Percentiles rank a stretch among this genome's conserved stretches.
These are phyloP conservation scores for Hydrozoanthus tunicans DNA, from an alignment of 64 coral and sea anemone species.

Conservation along the genomic window DNA sequence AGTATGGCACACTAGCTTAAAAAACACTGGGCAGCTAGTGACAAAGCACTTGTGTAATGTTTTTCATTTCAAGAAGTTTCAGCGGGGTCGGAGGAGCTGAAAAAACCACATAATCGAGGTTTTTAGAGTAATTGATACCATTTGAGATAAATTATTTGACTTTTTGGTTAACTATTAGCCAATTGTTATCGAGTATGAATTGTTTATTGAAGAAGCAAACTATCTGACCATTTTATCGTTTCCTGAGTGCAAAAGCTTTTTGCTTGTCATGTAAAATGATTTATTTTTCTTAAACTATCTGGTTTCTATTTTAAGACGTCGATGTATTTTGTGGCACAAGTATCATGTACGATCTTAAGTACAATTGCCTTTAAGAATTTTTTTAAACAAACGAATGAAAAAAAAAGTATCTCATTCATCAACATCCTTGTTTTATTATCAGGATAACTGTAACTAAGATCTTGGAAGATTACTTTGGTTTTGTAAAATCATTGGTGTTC, in stretches of 20 bases:
- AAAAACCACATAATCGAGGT: neutral
- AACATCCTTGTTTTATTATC: too few relatives aligned
- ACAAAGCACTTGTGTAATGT: neutral
- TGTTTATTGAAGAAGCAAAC: slow-evolving; percentile 30
- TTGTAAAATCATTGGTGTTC: too few relatives aligned
- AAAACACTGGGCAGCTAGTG: neutral
- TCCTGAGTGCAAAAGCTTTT: slow-evolving; percentile 51
- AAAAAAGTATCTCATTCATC: too few relatives aligned
- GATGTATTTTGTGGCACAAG: neutral
- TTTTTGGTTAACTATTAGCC: neutral
- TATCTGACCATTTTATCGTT: slow-evolving; percentile 31
- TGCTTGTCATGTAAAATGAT: neutral
- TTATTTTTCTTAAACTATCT: neutral
- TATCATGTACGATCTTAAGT: too few relatives aligned
- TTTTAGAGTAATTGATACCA: neutral
- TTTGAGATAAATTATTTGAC: slow-evolving; percentile 11
- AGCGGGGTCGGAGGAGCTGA: neutral
- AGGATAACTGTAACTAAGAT: too few relatives aligned
- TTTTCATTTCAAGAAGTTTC: slow-evolving; percentile 8
- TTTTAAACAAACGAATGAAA: too few relatives aligned
- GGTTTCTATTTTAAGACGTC: neutral
- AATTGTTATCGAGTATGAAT: neutral
- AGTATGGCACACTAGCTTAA: neutral
- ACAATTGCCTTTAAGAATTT: too few relatives aligned
- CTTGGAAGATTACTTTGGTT: too few relatives aligned